Evolutionary conservation across 1,140 invertebrate species (phyloP), one percentile per base, ranked within the genome.

Genomic region (Drosophila elegans): DNA sequence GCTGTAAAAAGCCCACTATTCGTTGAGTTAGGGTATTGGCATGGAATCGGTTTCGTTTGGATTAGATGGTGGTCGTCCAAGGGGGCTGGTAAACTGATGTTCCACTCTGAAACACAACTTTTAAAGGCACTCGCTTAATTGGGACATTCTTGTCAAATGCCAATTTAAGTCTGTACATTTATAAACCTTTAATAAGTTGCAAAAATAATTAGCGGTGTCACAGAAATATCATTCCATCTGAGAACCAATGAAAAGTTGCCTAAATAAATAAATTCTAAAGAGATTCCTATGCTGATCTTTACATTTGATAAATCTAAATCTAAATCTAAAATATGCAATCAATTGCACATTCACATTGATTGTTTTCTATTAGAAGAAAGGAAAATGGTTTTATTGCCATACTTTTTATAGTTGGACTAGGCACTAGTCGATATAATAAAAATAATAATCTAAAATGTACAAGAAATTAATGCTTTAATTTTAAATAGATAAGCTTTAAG

Each of bases 1-100:
- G 55, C 63, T 68, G 63, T 55, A 77, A 68, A 68, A 69, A 77
- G 72, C 48, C 55, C 59, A 54, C 66, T 44, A 83, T 76, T 68
- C 34, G 25, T 21, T 67, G 63, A 44, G 25, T 21, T 54, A 52
- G 59, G 13, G 45, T 53, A 63, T 52, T 42, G 54, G 21, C 10
- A n/a, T 39, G 13, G 52, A 64, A 48, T 64, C 34, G 36, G 3
- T 27, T 10, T 7, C 16, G 36, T 11, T 46, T 39, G 46, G 46
- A 44, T 36, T 10, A 12, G 11, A 59, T 39, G 16, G 2, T 41
- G 44, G 16, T 42, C 57, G 57, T 38, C 16, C 16, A 21, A 12
- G 25, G 39, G 44, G 44, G 13, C 11, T 51, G 21, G 29, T 6
- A 11, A 25, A 5, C 10, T 49, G 13, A 4, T 10, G 0, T 6